Conservation (phyloP, 2,888 invertebrate species). For the Catocala nupta region DNA sequence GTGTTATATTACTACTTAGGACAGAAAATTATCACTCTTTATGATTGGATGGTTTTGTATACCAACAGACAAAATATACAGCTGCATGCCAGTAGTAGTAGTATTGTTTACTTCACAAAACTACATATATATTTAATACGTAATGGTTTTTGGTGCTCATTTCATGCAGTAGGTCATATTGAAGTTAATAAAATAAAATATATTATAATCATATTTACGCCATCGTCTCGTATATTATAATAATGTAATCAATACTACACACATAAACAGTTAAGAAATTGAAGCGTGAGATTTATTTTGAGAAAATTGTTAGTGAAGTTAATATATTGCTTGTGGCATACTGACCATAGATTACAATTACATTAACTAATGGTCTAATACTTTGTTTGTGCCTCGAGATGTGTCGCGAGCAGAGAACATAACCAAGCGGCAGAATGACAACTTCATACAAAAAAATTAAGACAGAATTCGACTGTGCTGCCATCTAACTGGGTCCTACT, state of each 20-base stretch:
- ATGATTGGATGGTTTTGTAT: not conserved
- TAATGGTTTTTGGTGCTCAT: conserved; percentile 64
- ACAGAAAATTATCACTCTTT: no score
- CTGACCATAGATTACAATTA: no score
- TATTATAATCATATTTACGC: conserved; percentile 41
- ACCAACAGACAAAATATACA: not conserved
- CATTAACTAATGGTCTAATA: conserved; percentile 8
- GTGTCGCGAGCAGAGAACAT: no score
- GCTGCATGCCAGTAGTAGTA: not conserved
- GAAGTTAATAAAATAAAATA: conserved; percentile 39
- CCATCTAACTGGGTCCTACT: no score
- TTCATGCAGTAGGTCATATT: conserved; percentile 70
- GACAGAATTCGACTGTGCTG: no score
- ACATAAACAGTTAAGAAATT: conserved; percentile 54
- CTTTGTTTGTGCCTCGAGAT: no score
- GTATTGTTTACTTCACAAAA: conserved; percentile 19
- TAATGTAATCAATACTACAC: conserved; percentile 44
- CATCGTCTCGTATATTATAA: conserved; percentile 52
- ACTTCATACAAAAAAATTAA: no score
- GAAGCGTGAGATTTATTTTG: conserved; percentile 72
- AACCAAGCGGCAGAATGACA: no score
- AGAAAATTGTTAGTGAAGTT: conserved; percentile 66
- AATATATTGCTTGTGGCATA: conserved; percentile 56
- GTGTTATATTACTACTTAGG: not conserved
- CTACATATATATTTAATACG: conserved; percentile 25